Conservation (phyloP, 2,113 vertebrate genomes). For the Triplophysa siluroides region DNA sequence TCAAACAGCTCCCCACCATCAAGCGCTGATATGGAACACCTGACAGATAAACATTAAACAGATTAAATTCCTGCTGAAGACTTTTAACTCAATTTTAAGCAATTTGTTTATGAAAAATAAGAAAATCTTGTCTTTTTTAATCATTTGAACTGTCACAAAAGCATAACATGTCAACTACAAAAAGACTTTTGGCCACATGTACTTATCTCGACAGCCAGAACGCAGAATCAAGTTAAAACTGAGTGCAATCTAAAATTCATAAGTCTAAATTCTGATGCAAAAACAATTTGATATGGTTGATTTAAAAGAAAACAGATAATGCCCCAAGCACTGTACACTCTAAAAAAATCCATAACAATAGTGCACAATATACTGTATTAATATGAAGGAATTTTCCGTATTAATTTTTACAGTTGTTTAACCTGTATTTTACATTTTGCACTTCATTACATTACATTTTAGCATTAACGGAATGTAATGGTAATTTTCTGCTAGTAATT, state of each 20-base stretch:
- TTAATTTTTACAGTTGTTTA: too few species aligned
- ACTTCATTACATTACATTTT: too few species aligned
- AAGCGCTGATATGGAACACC: not conserved
- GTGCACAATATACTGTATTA: too few species aligned
- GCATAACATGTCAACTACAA: too few species aligned
- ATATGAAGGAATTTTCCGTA: too few species aligned
- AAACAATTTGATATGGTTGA: not conserved
- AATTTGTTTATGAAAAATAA: not conserved
- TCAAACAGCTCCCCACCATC: constrained; percentile 1
- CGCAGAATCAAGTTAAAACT: not conserved
- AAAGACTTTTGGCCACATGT: too few species aligned
- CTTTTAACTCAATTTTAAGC: not conserved
- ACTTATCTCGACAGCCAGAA: too few species aligned
- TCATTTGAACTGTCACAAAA: not conserved
- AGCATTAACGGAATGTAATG: too few species aligned
- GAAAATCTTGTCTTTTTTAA: not conserved
- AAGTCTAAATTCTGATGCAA: not conserved
- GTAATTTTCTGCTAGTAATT: too few species aligned
- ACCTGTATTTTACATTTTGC: too few species aligned
- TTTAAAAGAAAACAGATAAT: not conserved
- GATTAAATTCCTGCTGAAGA: not conserved
- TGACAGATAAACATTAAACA: not conserved
- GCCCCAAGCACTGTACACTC: not conserved
- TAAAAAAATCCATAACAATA: too few species aligned
- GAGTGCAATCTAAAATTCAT: not conserved